Base-by-base conservation (phyloP, 1,140 invertebrate species). In the Limonius californicus region DNA sequence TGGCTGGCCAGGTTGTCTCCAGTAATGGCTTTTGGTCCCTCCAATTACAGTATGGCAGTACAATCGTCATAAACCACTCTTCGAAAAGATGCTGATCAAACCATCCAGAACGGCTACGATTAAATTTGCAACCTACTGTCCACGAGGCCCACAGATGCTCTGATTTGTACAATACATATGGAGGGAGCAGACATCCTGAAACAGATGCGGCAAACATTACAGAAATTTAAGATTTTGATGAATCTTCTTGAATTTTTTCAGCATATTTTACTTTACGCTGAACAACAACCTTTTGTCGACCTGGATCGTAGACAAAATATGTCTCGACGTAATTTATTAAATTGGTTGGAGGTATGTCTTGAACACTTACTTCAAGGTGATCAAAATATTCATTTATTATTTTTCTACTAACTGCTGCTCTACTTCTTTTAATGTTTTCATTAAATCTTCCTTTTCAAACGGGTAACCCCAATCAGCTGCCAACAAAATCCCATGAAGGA, bases 151-250 rank as follows among this genome's bases (percentile, higher is more conserved):
- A 62, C 11, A 66, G 15, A 20, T 59, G 58, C 20, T 61, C 18
- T 18, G 57, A 53, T 54, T 68, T 63, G 39, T 57, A 65, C 12
- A 59, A 57, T 14, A 68, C 53, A 60, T 62, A 60, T 35, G 62
- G 62, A n/a, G 65, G 39, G 2, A 67, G 30, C 11, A 64, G 11
- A 39, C 11, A 16, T 19, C 59, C 62, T 15, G 53, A 35, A 16
- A 14, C 65, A 55, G 59, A 27, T 19, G 43, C 63, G 8, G 65
- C 54, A 55, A 62, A 56, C 66, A 68, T 68, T 15, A 64, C 54
- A 39, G 57, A 65, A n/a, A 32, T 62, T 15, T 20, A 61, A 21
- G 53, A 43, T 42, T 67, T 66, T 32, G 61, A 35, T 14, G 27
- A 15, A 47, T n/a, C n/a, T n/a, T 66, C 54, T 27, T 63, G 47